Percentiles rank a stretch among this genome's conserved stretches.
These are phyloP conservation scores for Chromis chromis DNA, from an alignment of 2,797 vertebrate genomes.

Conservation along the genomic window DNA sequence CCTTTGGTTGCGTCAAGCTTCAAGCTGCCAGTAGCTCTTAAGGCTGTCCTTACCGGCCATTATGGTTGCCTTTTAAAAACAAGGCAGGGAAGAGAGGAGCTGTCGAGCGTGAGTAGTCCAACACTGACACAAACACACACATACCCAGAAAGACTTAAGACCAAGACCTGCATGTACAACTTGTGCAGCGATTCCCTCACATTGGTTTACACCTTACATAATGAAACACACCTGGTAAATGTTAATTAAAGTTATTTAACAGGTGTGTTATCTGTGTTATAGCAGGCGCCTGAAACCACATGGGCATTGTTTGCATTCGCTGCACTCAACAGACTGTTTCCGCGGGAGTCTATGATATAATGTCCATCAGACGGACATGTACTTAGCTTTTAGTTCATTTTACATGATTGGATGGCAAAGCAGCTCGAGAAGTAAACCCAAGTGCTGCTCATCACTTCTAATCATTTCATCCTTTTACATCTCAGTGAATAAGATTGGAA, in stretches of 20 bases:
- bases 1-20: slow-evolving; percentile 95
- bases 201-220: neutral
- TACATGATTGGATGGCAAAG: slow-evolving; percentile 88
- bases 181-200: no score
- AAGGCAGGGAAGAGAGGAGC: slow-evolving; percentile 78
- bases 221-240: neutral
- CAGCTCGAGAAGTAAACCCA: slow-evolving; percentile 36
- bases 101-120: slow-evolving; percentile 72
- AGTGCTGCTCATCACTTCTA: slow-evolving; percentile 65
- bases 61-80: slow-evolving; percentile 93
- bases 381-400: slow-evolving; percentile 89
- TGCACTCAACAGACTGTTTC: neutral
- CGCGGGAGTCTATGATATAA: slow-evolving; percentile 3
- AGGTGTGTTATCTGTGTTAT: slow-evolving; percentile 3
- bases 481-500: slow-evolving; percentile 52
- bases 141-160: slow-evolving; percentile 7
- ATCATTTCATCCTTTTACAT: slow-evolving; percentile 74
- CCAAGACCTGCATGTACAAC: slow-evolving; percentile 17
- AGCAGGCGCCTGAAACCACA: neutral
- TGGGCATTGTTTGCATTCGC: slow-evolving; percentile 7
- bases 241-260: neutral
- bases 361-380: slow-evolving; percentile 57
- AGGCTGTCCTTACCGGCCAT: slow-evolving; percentile 91
- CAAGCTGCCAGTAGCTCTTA: slow-evolving; percentile 93
- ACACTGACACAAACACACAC: slow-evolving; percentile 70